A percentile compares a stretch with the other conserved stretches of the same genome.
phyloP scores from a whole-genome alignment of 1,140 invertebrate genomes.

The Cotesia chilonis region DNA sequence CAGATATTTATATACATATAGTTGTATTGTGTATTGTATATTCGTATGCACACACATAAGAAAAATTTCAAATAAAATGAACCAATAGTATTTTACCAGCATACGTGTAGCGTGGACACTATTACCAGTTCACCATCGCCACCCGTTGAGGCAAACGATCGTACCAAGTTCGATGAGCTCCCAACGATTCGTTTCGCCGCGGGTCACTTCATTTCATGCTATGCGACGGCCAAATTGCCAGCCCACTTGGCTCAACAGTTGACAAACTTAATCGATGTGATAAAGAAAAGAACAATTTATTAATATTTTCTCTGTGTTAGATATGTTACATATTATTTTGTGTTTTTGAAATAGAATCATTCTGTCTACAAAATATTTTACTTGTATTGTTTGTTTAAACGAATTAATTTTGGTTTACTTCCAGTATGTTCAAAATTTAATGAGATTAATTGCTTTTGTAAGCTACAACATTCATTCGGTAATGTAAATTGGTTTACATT shows the following conservation, averaged over 20 bases:
- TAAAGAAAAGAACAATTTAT: background rate
- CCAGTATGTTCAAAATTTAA: too few species aligned
- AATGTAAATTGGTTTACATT: too few species aligned
- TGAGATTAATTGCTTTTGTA: too few species aligned
- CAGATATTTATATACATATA: background rate
- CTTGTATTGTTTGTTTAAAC: too few species aligned
- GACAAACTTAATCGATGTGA: slow-evolving; percentile 4
- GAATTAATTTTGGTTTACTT: too few species aligned
- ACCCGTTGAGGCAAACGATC: slow-evolving; percentile 29
- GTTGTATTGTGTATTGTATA: background rate
- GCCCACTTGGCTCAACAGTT: slow-evolving; percentile 15
- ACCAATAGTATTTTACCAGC: background rate
- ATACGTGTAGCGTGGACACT: too few species aligned
- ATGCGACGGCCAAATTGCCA: slow-evolving; percentile 29
- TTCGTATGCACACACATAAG: background rate
- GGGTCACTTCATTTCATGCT: slow-evolving; percentile 23
- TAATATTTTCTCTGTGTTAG: too few species aligned
- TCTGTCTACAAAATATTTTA: too few species aligned
- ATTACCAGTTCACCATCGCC: slow-evolving; percentile 9
- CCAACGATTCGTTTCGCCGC: slow-evolving; percentile 32
- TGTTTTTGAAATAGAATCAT: too few species aligned
- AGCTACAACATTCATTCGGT: too few species aligned
- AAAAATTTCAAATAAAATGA: background rate
- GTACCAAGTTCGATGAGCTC: slow-evolving; percentile 35
- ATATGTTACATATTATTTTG: too few species aligned